Base-by-base conservation (phyloP, 2,113 vertebrate genomes). In the Cyrtonyx montezumae region DNA sequence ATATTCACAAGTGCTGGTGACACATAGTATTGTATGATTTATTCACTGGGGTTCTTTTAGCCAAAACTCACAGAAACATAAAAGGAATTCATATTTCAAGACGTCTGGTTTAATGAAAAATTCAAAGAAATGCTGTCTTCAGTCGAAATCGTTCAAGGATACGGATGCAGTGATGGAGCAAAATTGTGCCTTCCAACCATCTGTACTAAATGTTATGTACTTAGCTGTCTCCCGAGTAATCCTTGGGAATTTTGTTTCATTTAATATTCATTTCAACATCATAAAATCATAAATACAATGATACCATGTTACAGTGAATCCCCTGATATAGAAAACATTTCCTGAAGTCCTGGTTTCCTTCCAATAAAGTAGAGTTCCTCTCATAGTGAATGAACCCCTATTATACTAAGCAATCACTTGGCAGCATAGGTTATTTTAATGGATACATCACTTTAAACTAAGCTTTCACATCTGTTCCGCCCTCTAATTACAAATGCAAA, bases 41-140 rank as follows among this genome's bases (percentile, higher is more conserved):
- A 98, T 98, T 98, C 98, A 98, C 98, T 98, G 97, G 97, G 98
- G 97, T 98, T 98, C 97, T 98, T 98, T 98, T 97, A 98, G 98
- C 97, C 98, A 98, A 99, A 98, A 98, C 98, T 98, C 98, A 97
- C 98, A 98, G 98, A 97, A 98, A 98, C 98, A 98, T 99, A 98
- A 99, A 99, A 98, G 97, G 97, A 98, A 98, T 99, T 98, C 98
- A 99, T 98, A 99, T 99, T 98, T 99, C 98, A 98, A 98, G 98
- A 98, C 84, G 97, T 98, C 98, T 98, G 97, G 97, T 98, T 98
- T 98, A 98, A 99, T 98, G 98, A 99, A 95, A 98, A 98, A 98
- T 98, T 98, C 97, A 98, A 98, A 98, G 97, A 97, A 97, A 97
- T 96, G 97, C 98, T 97, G 97, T 98, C 98, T 98, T 98, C 97